Evolutionary conservation across 2,797 vertebrate genomes (phyloP).

Genomic region (Todus mexicanus): DNA sequence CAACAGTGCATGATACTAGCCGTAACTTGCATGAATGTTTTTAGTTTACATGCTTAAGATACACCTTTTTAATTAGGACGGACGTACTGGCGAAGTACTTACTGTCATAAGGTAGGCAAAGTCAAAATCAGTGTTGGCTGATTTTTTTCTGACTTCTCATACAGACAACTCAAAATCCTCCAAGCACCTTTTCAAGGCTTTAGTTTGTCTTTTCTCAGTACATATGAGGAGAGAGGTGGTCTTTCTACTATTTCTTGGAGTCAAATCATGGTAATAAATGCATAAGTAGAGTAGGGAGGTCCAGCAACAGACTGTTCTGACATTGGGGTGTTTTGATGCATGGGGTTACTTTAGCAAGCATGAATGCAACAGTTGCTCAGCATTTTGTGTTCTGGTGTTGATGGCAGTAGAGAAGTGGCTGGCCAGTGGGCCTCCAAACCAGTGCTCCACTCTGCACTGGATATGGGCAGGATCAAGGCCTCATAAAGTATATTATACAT

Average conservation of each 20-base stretch:
- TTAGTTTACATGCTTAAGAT: not conserved
- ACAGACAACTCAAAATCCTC: not conserved
- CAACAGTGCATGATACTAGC: not conserved
- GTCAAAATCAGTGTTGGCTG: not conserved
- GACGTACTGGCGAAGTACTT: not conserved
- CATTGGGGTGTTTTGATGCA: not conserved
- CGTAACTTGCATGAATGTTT: not conserved
- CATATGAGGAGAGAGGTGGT: not conserved
- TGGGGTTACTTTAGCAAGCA: not conserved
- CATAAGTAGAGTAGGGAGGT: accelerated
- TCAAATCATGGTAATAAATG: not conserved
- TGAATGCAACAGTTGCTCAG: not conserved
- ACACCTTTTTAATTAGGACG: not conserved
- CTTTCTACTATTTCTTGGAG: not conserved
- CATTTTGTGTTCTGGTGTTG: not conserved
- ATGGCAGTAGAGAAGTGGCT: not conserved
- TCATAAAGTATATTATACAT: not conserved
- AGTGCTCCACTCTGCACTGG: not conserved
- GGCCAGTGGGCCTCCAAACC: not conserved
- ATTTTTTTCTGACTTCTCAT: not conserved
- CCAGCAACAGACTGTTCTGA: not conserved
- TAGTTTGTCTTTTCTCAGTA: not conserved
- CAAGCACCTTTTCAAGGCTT: not conserved
- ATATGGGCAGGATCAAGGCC: not conserved
- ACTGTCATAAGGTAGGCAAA: not conserved